Evolutionary conservation across 2,797 vertebrate genomes (phyloP).

Genomic region (Acropternis orthonyx): DNA sequence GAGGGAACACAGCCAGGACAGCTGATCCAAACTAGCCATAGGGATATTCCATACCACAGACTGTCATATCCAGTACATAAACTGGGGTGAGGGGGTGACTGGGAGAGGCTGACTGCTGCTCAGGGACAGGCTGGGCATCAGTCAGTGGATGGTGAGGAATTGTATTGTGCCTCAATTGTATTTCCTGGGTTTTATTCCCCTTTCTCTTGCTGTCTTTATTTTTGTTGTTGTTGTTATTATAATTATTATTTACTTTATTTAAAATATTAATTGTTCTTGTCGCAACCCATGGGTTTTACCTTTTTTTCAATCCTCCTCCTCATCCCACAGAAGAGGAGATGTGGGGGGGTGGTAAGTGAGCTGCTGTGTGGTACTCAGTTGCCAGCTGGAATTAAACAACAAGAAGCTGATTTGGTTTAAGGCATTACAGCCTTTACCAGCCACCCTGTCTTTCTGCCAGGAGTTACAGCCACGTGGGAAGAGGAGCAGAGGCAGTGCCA

Average conservation of each 20-base stretch:
- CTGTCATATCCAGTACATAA: neutral
- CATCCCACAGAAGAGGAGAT: neutral
- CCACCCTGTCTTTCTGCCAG: neutral
- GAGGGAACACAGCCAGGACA: neutral
- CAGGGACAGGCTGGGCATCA: neutral
- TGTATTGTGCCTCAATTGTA: neutral
- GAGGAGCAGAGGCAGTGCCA: neutral
- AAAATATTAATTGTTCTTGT: neutral
- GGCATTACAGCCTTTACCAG: neutral
- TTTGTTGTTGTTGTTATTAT: neutral
- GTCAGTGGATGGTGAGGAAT: neutral
- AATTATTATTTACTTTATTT: neutral
- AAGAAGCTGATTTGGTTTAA: neutral
- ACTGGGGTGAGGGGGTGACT: neutral
- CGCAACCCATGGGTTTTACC: neutral
- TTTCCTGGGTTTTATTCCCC: accelerated
- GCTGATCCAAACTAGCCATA: neutral
- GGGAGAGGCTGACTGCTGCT: neutral
- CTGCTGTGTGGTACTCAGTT: neutral
- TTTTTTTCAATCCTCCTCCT: neutral
- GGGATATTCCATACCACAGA: neutral
- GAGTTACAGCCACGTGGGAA: neutral
- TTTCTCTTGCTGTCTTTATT: neutral
- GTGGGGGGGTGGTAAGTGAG: neutral
- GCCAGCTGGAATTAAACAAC: neutral